phyloP scores from a whole-genome alignment of 2,888 invertebrate genomes.

The Tipula helvola region DNA sequence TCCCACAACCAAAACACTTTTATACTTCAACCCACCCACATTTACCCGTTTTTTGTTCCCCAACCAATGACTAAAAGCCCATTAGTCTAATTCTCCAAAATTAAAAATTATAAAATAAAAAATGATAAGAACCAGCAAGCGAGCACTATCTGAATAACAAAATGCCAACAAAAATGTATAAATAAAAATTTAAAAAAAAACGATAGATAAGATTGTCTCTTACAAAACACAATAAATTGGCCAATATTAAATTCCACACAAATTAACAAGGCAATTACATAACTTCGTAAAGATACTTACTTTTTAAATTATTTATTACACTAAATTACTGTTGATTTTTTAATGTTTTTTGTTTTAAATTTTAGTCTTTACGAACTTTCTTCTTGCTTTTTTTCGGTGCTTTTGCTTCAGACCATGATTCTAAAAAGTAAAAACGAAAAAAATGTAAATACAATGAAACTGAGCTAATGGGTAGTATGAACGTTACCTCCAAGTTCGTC shows the following conservation, averaged over 20 bases:
- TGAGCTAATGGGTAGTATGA: background rate
- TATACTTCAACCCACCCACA: background rate
- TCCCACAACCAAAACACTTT: too few species aligned
- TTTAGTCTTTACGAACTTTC: slow-evolving; percentile 7
- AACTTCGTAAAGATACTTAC: background rate
- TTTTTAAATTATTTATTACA: background rate
- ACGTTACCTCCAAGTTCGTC: background rate
- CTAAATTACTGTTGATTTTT: background rate
- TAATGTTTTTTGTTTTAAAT: background rate
- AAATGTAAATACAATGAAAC: background rate
- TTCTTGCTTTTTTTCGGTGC: slow-evolving; percentile 6
- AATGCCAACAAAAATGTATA: background rate
- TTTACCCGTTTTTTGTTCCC: background rate
- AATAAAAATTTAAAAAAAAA: background rate
- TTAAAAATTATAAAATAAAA: background rate
- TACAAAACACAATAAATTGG: background rate
- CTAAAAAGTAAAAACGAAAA: background rate
- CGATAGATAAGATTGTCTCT: background rate
- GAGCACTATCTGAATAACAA: background rate
- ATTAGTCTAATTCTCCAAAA: background rate
- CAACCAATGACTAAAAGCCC: background rate
- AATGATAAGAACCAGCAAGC: background rate
- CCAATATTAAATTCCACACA: background rate
- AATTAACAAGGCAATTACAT: background rate
- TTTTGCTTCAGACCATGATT: background rate